These are phyloP conservation scores for Emys orbicularis DNA, from an alignment of 2,797 vertebrate genomes.

Conservation along the genomic window DNA sequence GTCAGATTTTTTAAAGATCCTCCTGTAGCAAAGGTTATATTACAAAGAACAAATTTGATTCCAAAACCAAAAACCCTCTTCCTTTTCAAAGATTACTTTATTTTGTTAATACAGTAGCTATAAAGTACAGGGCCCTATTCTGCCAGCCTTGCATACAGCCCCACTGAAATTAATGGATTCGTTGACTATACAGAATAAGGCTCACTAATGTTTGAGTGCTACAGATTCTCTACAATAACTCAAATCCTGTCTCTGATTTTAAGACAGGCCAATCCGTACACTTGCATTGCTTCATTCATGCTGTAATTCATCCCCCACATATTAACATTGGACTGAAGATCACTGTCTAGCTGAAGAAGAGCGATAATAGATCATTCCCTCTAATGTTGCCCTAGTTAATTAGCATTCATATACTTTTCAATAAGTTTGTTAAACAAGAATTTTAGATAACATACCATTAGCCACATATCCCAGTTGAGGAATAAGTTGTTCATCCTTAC, in stretches of 20 bases:
- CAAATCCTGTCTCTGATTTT: background rate
- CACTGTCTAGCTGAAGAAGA: background rate
- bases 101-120: background rate
- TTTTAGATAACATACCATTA: constrained; percentile 86
- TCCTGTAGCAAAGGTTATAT: background rate
- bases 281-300: background rate
- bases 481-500: constrained; percentile 97
- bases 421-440: background rate
- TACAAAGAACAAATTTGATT: background rate
- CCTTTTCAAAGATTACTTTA: background rate
- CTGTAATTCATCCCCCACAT: background rate
- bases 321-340: background rate
- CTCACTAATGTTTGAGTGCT: background rate
- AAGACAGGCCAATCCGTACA: background rate
- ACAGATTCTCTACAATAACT: rapidly evolving
- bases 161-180: background rate
- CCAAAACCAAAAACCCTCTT: background rate
- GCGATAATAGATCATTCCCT: background rate
- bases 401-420: background rate
- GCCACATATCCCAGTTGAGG: constrained; percentile 97
- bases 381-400: background rate
- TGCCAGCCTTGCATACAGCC: background rate
- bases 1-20: background rate
- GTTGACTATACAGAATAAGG: background rate
- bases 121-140: background rate